Conservation (phyloP, 1,140 invertebrate genomes). For the Anastrepha obliqua region DNA sequence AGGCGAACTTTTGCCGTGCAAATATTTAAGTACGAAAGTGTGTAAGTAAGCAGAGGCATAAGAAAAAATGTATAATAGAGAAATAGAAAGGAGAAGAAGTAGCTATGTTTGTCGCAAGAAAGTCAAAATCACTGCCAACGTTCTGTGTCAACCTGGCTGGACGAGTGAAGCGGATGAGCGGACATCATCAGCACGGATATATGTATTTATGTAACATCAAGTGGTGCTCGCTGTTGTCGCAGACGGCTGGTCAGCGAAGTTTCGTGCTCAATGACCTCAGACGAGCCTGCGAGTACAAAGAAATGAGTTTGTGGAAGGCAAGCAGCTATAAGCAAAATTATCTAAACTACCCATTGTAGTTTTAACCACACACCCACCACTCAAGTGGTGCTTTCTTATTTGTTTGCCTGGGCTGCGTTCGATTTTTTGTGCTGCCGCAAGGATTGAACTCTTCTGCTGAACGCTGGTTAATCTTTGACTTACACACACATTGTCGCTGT, state of each 20-base stretch:
- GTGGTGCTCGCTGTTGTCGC: neutral
- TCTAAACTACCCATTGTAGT: no score
- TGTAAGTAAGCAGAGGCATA: neutral
- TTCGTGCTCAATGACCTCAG: neutral
- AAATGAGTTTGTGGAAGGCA: neutral
- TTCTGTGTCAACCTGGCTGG: neutral
- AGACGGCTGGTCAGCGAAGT: neutral
- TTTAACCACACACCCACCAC: neutral
- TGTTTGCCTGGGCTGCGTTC: neutral
- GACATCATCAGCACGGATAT: neutral
- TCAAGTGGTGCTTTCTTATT: neutral
- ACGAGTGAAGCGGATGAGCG: neutral
- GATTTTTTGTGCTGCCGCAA: neutral
- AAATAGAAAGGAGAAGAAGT: neutral
- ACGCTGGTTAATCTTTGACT: neutral
- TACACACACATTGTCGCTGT: slow-evolving; percentile 19
- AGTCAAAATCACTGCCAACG: neutral
- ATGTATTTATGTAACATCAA: neutral
- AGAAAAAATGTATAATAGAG: neutral
- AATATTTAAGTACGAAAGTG: neutral
- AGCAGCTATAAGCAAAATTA: neutral
- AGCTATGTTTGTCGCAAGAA: neutral
- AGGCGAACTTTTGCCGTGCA: neutral
- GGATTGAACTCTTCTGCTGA: neutral
- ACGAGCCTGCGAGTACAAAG: neutral